These are phyloP conservation scores for Leptinotarsa defecta DNA, from an alignment of 1,140 invertebrate species.

Conservation along the genomic window DNA sequence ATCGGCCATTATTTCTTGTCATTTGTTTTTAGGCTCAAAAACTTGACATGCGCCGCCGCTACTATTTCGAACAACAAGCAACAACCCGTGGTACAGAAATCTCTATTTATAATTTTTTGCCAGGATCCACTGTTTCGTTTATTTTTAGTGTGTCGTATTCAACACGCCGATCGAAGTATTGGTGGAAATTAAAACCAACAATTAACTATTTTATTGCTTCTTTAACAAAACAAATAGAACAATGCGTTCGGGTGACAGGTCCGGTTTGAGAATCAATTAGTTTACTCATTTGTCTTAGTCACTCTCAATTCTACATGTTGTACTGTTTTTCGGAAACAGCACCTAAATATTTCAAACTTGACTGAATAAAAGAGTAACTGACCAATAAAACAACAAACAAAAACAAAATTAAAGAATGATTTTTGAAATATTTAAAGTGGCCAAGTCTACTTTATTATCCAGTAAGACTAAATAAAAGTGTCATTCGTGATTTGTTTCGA, in stretches of 20 bases:
- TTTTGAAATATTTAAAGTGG: no score
- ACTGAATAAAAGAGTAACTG: no score
- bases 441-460: no score
- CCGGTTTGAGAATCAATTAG: background rate
- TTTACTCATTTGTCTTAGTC: no score
- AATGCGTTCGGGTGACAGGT: background rate
- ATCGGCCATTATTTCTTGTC: conserved; percentile 1
- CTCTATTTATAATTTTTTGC: conserved; percentile 37
- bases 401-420: no score
- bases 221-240: conserved; percentile 6
- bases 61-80: background rate
- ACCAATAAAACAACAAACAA: no score
- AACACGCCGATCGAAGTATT: conserved; percentile 6
- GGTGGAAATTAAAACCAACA: background rate
- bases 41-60: conserved; percentile 10
- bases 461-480: no score
- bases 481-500: no score
- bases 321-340: no score
- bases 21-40: background rate
- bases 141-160: conserved; percentile 20
- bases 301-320: no score
- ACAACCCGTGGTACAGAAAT: conserved; percentile 1
- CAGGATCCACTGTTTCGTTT: conserved; percentile 13
- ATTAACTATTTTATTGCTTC: conserved; percentile 8
- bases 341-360: no score